Percentiles rank a stretch among this genome's conserved stretches.
phyloP scores from a whole-genome alignment of 2,888 invertebrate species.

The Mellilla xanthometata region DNA sequence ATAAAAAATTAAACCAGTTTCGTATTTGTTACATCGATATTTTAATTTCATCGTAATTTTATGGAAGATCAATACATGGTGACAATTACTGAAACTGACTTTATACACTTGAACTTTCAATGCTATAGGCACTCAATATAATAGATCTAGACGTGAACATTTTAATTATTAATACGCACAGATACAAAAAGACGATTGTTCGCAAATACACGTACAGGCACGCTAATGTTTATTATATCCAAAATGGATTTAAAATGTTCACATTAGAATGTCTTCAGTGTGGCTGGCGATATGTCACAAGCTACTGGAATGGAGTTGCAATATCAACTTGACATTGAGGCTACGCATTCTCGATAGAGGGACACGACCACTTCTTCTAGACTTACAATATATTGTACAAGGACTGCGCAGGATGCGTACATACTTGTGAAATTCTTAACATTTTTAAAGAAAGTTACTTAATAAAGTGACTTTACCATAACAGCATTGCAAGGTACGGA shows the following conservation, averaged over 20 bases:
- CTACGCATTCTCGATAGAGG: slow-evolving; percentile 62
- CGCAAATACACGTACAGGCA: slow-evolving; percentile 71
- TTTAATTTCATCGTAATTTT: slow-evolving; percentile 83
- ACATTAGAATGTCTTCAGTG: slow-evolving; percentile 68
- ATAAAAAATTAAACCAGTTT: slow-evolving; percentile 63
- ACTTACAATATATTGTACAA: slow-evolving; percentile 63
- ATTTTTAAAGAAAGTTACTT: slow-evolving; percentile 34
- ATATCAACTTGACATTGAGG: slow-evolving; percentile 58
- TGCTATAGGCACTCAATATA: slow-evolving; percentile 82
- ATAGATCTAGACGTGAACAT: slow-evolving; percentile 81
- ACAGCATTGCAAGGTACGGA: slow-evolving; percentile 26
- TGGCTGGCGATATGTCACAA: slow-evolving; percentile 62
- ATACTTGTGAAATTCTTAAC: slow-evolving; percentile 56
- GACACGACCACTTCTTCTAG: slow-evolving; percentile 68
- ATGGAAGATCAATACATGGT: slow-evolving; percentile 83
- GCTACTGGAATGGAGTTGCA: slow-evolving; percentile 70
- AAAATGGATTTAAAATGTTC: slow-evolving; percentile 75
- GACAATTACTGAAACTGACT: slow-evolving; percentile 81
- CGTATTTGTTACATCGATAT: slow-evolving; percentile 80
- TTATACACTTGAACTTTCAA: slow-evolving; percentile 80
- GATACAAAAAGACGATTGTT: slow-evolving; percentile 73
- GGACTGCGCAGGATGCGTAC: slow-evolving; percentile 57
- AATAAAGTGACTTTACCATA: slow-evolving; percentile 26
- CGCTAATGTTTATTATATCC: slow-evolving; percentile 72
- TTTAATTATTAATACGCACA: slow-evolving; percentile 73